Conservation (phyloP, 2,888 invertebrate species). For the Caenorhabditis auriculariae region DNA sequence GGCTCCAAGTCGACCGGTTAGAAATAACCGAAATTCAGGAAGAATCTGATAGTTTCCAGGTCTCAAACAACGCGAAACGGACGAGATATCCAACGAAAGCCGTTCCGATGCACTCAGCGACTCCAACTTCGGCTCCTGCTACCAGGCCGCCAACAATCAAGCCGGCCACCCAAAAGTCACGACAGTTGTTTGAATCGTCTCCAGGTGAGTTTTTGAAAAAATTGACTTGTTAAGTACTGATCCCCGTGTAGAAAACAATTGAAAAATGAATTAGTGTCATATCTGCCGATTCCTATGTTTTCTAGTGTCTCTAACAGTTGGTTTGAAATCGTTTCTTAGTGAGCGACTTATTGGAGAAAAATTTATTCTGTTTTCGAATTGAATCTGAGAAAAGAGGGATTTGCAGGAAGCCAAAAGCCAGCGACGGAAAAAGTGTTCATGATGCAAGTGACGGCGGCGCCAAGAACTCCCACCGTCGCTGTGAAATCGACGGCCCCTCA, state of each 20-base stretch:
- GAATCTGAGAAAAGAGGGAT: not conserved
- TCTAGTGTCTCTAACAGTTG: not conserved
- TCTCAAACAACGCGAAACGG: not conserved
- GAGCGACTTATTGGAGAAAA: too few relatives aligned
- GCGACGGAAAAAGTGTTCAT: conserved; percentile 31
- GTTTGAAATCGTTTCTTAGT: too few relatives aligned
- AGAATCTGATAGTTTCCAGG: not conserved
- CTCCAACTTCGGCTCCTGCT: not conserved
- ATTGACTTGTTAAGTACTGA: conserved; percentile 1
- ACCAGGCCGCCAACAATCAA: conserved; percentile 4
- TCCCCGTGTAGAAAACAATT: not conserved
- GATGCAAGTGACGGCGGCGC: conserved; percentile 39
- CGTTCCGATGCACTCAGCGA: conserved; percentile 1
- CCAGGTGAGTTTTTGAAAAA: not conserved
- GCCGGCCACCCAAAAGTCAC: conserved; percentile 2
- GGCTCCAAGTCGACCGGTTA: not conserved
- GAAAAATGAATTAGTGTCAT: not conserved
- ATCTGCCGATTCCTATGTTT: not conserved
- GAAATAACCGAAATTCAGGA: not conserved
- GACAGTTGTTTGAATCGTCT: conserved; percentile 3
- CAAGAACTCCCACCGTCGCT: conserved; percentile 2
- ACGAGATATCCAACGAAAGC: conserved; percentile 6
- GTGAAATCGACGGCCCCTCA: not conserved
- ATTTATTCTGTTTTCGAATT: not conserved
- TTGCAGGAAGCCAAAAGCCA: conserved; percentile 12